A percentile compares a stretch with the other conserved stretches of the same genome.
Evolutionary conservation across 2,888 invertebrate species (phyloP).

Genomic region (Agapetus fuscipes): DNA sequence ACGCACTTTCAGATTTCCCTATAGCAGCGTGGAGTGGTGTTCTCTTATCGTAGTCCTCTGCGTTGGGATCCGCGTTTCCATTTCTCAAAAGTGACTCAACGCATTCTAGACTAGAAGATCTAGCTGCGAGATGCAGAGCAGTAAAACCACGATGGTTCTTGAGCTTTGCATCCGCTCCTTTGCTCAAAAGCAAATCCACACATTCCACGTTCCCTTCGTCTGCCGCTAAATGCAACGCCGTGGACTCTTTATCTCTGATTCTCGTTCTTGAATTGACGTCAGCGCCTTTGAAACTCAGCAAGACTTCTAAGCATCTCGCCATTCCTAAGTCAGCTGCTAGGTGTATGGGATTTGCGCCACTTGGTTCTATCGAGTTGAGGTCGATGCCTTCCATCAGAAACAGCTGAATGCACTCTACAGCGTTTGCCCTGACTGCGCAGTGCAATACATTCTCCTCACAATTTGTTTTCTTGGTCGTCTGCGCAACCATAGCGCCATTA

Average conservation of each 20-base stretch:
- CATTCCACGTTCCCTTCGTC: constrained; percentile 81
- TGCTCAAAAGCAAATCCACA: constrained; percentile 60
- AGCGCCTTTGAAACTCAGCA: constrained; percentile 62
- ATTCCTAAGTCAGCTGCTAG: constrained; percentile 73
- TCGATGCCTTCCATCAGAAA: constrained; percentile 67
- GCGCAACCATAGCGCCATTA: constrained; percentile 58
- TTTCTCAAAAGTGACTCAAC: constrained; percentile 67
- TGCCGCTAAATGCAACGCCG: constrained; percentile 76
- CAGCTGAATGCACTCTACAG: constrained; percentile 67
- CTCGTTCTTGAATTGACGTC: constrained; percentile 61
- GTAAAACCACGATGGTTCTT: constrained; percentile 75
- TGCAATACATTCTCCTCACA: constrained; percentile 73
- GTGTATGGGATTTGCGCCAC: constrained; percentile 72
- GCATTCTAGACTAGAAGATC: constrained; percentile 70
- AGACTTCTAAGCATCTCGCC: constrained; percentile 61
- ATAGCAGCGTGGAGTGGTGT: constrained; percentile 78
- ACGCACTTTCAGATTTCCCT: constrained; percentile 71
- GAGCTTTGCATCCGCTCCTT: constrained; percentile 65
- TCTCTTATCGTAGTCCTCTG: constrained; percentile 70
- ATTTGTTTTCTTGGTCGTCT: constrained; percentile 54
- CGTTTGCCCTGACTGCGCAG: constrained; percentile 76
- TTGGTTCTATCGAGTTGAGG: constrained; percentile 64
- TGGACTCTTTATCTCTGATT: constrained; percentile 63
- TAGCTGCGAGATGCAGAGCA: constrained; percentile 74
- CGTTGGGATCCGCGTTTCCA: constrained; percentile 68